Base-by-base conservation (phyloP, 2,888 invertebrate genomes). In the Epinotia ramella region DNA sequence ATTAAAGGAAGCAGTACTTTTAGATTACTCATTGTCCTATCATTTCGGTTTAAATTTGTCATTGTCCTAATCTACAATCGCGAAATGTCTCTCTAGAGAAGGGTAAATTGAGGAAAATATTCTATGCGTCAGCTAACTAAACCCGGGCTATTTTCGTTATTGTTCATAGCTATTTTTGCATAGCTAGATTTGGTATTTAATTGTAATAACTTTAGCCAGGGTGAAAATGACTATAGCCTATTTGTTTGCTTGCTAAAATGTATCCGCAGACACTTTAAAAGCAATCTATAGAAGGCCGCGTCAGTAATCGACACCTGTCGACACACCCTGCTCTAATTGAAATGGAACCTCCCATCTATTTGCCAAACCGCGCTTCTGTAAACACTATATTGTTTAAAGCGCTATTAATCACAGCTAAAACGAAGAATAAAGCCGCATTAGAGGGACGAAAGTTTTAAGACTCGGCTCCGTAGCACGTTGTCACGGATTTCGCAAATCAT, bases 291-390 rank as follows among this genome's bases (percentile, higher is more conserved):
- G 33, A 11, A 53, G 20, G 33, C 40, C 33, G 59, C 24, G 46
- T 62, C 72, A 56, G 18, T 72, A 75, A 75, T 66, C 65, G 60
- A 53, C 53, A 24, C 70, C 78, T 62, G 56, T 81, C 80, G 77
- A 79, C 73, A 79, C 79, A 78, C 79, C 76, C 73, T 62, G 64
- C 79, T 79, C 81, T 87, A 86, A 88, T 87, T 87, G 84, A 82
- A 79, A 84, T 83, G 80, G 78, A 24, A 66, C 33, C 79, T 77
- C 77, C 75, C 66, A 56, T 78, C 79, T 80, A 82, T 84, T 84
- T 81, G 77, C 73, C 72, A 80, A 83, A 81, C 80, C 77, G 77
- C 78, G 79, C 70, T 77, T 74, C 78, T 74, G 68, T 79, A 80
- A 76, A 79, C 77, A 72, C 77, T 78, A n/a, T 66, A 79, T 81